Percentiles rank a stretch among this genome's conserved stretches.
Conservation (phyloP, 2,113 vertebrate species). For the Mormoops blainvillei region DNA sequence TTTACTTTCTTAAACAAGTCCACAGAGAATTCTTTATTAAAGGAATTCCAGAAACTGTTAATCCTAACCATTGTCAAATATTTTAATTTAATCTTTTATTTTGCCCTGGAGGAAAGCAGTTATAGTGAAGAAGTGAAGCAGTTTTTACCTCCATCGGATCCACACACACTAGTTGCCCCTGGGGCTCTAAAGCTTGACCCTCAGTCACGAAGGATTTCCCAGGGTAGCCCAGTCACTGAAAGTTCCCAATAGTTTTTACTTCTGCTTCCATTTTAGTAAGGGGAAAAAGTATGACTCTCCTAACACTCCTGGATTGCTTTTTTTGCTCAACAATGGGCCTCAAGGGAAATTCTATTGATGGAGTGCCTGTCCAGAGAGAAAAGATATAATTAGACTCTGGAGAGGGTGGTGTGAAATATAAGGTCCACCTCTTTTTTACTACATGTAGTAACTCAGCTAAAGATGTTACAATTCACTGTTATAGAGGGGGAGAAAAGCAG, state of each 20-base stretch:
- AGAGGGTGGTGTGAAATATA: neutral
- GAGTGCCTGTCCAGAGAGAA: neutral
- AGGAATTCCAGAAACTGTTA: neutral
- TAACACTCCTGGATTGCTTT: neutral
- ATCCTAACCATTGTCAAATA: neutral
- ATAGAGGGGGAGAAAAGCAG: neutral
- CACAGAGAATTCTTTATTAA: neutral
- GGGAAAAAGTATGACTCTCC: neutral
- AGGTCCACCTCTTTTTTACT: neutral
- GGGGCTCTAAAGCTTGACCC: neutral
- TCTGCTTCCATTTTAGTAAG: neutral
- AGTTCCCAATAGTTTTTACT: neutral
- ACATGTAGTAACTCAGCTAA: neutral
- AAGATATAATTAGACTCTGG: neutral
- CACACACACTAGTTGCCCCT: neutral
- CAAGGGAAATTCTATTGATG: neutral
- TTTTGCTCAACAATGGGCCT: neutral
- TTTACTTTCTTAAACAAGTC: neutral
- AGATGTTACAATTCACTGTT: neutral
- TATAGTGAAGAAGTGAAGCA: neutral
- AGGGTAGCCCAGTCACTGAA: neutral
- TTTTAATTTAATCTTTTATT: constrained; percentile 5
- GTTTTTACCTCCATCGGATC: neutral
- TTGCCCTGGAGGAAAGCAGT: neutral
- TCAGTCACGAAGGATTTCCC: neutral